Percentiles rank a stretch among this genome's conserved stretches.
Conservation (phyloP, 2,113 vertebrate genomes). For the Chaenocephalus aceratus region DNA sequence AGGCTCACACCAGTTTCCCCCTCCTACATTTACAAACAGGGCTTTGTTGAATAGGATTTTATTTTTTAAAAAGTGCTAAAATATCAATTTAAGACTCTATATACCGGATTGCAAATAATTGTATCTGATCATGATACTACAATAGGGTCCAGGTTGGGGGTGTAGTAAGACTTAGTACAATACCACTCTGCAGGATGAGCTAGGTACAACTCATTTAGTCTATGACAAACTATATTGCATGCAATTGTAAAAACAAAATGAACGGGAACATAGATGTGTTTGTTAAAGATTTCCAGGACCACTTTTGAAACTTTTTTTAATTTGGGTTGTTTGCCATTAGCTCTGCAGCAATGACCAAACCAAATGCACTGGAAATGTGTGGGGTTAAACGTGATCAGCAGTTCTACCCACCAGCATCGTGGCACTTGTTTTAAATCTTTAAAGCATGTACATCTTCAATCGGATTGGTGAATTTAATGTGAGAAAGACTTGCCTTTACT, state of each 20-base stretch:
- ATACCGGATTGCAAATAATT: slow-evolving; percentile 14
- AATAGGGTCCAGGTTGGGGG: slow-evolving; percentile 10
- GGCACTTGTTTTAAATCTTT: slow-evolving; percentile 30
- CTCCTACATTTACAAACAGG: background rate
- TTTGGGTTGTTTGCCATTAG: slow-evolving; percentile 20
- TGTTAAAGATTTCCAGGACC: background rate
- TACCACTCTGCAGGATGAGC: slow-evolving; percentile 44
- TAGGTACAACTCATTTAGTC: background rate
- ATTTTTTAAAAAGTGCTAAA: background rate
- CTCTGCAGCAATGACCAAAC: background rate
- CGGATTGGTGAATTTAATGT: slow-evolving; percentile 11
- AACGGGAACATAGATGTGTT: slow-evolving; percentile 7
- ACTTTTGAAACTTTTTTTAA: slow-evolving; percentile 28
- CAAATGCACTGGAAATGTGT: slow-evolving; percentile 49
- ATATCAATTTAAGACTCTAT: slow-evolving; percentile 2
- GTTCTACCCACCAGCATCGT: slow-evolving; percentile 33
- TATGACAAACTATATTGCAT: background rate
- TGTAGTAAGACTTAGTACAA: slow-evolving; percentile 1
- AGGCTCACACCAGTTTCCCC: background rate
- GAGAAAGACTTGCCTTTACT: slow-evolving; percentile 13
- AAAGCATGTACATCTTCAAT: slow-evolving; percentile 10
- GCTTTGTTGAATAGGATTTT: background rate
- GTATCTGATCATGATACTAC: slow-evolving; percentile 1
- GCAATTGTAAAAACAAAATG: slow-evolving; percentile 21
- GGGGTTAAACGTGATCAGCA: slow-evolving; percentile 20